A percentile compares a stretch with the other conserved stretches of the same genome.
Conservation (phyloP, 2,888 invertebrate genomes). For the Nesidiocoris tenuis region DNA sequence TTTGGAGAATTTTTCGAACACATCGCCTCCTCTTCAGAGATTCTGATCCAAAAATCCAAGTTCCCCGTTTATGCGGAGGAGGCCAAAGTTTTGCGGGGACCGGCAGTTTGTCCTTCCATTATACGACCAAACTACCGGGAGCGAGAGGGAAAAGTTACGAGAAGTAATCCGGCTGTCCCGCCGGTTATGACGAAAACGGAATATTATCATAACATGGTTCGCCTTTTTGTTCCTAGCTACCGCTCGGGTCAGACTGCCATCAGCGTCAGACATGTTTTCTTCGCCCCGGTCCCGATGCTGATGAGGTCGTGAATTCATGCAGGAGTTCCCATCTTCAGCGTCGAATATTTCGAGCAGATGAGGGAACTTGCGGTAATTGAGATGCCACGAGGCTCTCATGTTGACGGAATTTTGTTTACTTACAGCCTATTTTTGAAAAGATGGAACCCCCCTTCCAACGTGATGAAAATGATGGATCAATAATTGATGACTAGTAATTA, state of each 20-base stretch:
- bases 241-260: neutral
- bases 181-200: neutral
- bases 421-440: too few relatives aligned
- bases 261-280: too few relatives aligned
- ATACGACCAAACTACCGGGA: neutral
- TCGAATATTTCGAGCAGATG: neutral
- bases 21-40: too few relatives aligned
- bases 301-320: neutral
- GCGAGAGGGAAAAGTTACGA: neutral
- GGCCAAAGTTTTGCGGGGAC: neutral
- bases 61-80: neutral
- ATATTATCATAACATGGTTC: neutral
- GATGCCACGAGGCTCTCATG: neutral
- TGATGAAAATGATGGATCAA: too few relatives aligned
- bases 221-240: neutral
- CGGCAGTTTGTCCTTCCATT: neutral
- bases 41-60: too few relatives aligned
- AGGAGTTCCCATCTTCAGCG: neutral
- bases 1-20: too few relatives aligned
- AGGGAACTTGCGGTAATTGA: neutral
- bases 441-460: too few relatives aligned
- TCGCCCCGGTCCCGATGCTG: neutral
- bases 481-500: too few relatives aligned
- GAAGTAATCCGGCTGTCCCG: neutral
- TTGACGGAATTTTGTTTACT: neutral